A percentile compares a stretch with the other conserved stretches of the same genome.
Evolutionary conservation across 1,140 invertebrate species (phyloP).

Genomic region (Aphelenchoides fujianensis): DNA sequence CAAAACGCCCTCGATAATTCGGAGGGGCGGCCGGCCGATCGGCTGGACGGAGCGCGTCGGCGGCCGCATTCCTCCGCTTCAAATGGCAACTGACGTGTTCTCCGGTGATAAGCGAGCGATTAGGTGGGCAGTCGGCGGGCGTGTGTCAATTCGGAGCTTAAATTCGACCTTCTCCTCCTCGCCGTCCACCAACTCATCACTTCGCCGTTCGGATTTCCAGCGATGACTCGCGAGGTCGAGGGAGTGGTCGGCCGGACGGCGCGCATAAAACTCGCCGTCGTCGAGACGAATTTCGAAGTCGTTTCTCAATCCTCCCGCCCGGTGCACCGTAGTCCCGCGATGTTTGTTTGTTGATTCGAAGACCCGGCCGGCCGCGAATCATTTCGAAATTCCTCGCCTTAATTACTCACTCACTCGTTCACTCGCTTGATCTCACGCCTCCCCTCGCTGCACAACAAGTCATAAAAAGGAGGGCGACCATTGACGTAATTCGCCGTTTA

Average conservation of each 20-base stretch:
- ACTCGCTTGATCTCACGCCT: too few species aligned
- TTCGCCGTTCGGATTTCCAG: neutral
- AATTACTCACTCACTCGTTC: neutral
- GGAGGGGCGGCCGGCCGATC: too few species aligned
- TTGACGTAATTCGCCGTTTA: neutral
- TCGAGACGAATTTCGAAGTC: too few species aligned
- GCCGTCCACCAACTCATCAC: neutral
- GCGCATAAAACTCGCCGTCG: too few species aligned
- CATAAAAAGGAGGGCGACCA: constrained; percentile 1
- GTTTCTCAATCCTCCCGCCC: neutral
- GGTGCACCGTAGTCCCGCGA: neutral
- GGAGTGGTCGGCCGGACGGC: neutral
- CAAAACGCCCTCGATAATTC: too few species aligned
- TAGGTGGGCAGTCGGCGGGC: neutral
- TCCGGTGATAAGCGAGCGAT: neutral
- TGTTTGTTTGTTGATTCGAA: neutral
- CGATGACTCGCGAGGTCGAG: neutral
- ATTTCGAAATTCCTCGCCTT: neutral
- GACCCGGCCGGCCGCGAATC: neutral
- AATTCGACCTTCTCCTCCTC: too few species aligned
- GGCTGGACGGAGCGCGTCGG: too few species aligned
- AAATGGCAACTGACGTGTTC: constrained; percentile 1
- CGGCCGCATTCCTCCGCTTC: neutral
- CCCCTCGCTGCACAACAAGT: neutral
- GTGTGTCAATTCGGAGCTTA: neutral